Evolutionary conservation across 2,888 invertebrate genomes (phyloP).

Genomic region (Altica lythri): DNA sequence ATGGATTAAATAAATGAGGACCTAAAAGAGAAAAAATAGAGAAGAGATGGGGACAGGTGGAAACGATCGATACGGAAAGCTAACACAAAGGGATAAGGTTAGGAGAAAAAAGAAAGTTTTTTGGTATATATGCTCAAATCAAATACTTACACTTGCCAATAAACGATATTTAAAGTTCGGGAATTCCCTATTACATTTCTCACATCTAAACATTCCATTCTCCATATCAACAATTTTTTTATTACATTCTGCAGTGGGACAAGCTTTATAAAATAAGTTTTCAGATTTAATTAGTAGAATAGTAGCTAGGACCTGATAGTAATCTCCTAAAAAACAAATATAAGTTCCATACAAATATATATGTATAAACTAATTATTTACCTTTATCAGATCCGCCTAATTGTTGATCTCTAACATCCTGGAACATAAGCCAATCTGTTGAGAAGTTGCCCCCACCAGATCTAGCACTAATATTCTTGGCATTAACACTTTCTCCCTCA

Average conservation of each 20-base stretch:
- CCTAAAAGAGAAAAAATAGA: too few species aligned
- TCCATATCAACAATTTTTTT: conserved; percentile 92
- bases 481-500: conserved; percentile 68
- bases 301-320: conserved; percentile 78
- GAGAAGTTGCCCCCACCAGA: conserved; percentile 36
- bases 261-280: conserved; percentile 89
- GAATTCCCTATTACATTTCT: conserved; percentile 88
- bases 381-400: conserved; percentile 74
- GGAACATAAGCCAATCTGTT: conserved; percentile 75
- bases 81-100: too few species aligned
- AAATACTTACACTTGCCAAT: conserved; percentile 74
- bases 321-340: conserved; percentile 62
- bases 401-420: conserved; percentile 72
- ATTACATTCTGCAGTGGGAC: conserved; percentile 86
- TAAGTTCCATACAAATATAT: background rate
- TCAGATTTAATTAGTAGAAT: conserved; percentile 79
- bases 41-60: too few species aligned
- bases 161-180: conserved; percentile 86
- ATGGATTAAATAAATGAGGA: too few species aligned
- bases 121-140: too few species aligned
- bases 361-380: background rate
- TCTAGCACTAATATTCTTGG: conserved; percentile 67
- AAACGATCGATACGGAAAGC: too few species aligned
- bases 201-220: conserved; percentile 89
- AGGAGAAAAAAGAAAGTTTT: too few species aligned